Base-by-base conservation (phyloP, 2,113 vertebrate genomes). In the Hippocampus comes region DNA sequence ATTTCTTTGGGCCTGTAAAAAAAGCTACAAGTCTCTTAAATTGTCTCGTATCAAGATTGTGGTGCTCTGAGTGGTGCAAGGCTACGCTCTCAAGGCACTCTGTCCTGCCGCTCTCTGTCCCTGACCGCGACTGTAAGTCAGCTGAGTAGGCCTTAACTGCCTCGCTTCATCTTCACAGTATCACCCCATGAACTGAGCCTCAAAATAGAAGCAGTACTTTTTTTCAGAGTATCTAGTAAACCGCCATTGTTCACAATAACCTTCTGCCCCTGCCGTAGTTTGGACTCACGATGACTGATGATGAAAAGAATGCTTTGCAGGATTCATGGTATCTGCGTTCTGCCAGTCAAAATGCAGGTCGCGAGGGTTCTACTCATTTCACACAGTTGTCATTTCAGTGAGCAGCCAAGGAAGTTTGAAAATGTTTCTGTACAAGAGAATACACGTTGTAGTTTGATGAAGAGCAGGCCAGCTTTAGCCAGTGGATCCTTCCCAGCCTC, bases 21-120 rank as follows among this genome's bases (percentile, higher is more conserved):
- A 81, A 88, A 82, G 43, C 2, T 46, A 83, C 69, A 78, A 73
- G 70, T 71, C 72, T 71, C 34, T 72, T 77, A 76, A 42, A 46
- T 70, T 74, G 76, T 84, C 82, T 89, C 86, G 89, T 85, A 49
- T 17, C 79, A 0, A 70, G 72, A 73, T 53, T 61, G 79, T 68
- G 78, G 85, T 81, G 78, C 79, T 71, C 63, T 76, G 65, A 83
- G 76, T 38, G 43, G 12, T 2, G 27, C 42, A 23, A 64, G 34
- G 70, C 57, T 55, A 64, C 25, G 68, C 78, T 73, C 76, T 81
- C 67, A 73, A 74, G 76, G 81, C 68, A 81, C 80, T 78, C 67
- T 38, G 69, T 38, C 34, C 34, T 38, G 34, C 34, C 5, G 0
- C 34, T 38, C 34, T 38, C 34, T 38, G 34, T 38, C 34, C 34